These are phyloP conservation scores for Vipera latastei DNA, from an alignment of 2,797 vertebrate species.

Conservation along the genomic window DNA sequence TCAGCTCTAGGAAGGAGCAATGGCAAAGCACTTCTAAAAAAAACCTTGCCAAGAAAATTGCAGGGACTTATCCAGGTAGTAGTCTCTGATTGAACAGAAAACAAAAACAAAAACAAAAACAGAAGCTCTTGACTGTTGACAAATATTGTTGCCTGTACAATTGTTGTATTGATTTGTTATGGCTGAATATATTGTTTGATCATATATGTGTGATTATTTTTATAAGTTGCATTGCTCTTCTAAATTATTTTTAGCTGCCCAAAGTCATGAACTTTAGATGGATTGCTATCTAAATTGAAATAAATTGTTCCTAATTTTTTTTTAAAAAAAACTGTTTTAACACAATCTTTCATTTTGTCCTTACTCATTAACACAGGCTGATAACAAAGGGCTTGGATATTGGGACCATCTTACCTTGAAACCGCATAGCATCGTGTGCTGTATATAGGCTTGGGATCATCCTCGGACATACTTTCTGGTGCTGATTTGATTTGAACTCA, in stretches of 20 bases:
- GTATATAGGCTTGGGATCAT: background rate
- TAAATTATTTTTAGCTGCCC: background rate
- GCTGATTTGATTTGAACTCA: background rate
- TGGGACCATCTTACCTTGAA: background rate
- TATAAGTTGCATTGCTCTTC: background rate
- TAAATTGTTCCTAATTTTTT: background rate
- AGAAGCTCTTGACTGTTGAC: background rate
- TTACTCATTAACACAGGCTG: rapidly evolving
- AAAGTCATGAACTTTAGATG: background rate
- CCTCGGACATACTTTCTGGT: background rate
- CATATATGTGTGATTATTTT: background rate
- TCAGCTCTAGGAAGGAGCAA: background rate
- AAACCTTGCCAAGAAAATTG: background rate
- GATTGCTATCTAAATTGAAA: background rate
- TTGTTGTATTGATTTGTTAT: background rate
- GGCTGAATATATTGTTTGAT: background rate
- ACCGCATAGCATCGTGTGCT: background rate
- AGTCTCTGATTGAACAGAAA: background rate
- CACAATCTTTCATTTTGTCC: background rate
- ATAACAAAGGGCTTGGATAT: background rate
- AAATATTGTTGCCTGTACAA: background rate
- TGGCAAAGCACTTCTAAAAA: background rate
- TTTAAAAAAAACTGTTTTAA: background rate
- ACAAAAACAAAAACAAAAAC: background rate
- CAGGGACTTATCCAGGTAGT: background rate